Base-by-base conservation (phyloP, 2,888 invertebrate genomes). In the Lydus trimaculatus region DNA sequence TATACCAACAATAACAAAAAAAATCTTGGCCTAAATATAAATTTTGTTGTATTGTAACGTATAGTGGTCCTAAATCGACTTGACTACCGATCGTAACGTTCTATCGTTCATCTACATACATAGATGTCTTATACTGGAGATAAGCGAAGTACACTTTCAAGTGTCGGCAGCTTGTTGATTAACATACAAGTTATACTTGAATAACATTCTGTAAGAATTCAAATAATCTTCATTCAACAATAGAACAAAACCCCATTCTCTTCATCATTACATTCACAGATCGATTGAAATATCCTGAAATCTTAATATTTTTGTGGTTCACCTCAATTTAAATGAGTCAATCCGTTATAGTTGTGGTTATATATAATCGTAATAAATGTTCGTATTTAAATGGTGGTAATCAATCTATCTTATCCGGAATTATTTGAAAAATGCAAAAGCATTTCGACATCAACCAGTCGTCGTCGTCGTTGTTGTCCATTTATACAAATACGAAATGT, bases 321-420 rank as follows among this genome's bases (percentile, higher is more conserved):
- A n/a, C n/a, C 7, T 58, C 25, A 28, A n/a, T 58, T 31, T 58
- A 31, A 58, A 58, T 58, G 58, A 31, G 58, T 5, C 28, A 60
- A 60, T 60, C 60, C 60, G 60, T 28, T 36, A 25, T 43, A 58
- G 11, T 48, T 48, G 48, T 48, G 68, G 64, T 65, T 61, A 68
- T 64, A 68, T 64, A 36, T 58, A 36, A 63, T 25, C 60, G 43
- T 17, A 43, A 43, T 43, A 60, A 60, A 60, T 60, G 60, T 13
- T 33, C 36, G 61, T 59, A 52, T 67, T 64, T 64, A 60, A 64
- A 63, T 31, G 23, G 39, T 25, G 62, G 63, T 65, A 63, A 69
- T 69, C 69, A 69, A 69, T 69, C 70, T 64, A 66, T 66, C 69
- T 69, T 66, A 66, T 66, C 66, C 64, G 70, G 61, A 69, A 66